These are phyloP conservation scores for Papilio glaucus DNA, from an alignment of 1,140 invertebrate genomes.

Conservation along the genomic window DNA sequence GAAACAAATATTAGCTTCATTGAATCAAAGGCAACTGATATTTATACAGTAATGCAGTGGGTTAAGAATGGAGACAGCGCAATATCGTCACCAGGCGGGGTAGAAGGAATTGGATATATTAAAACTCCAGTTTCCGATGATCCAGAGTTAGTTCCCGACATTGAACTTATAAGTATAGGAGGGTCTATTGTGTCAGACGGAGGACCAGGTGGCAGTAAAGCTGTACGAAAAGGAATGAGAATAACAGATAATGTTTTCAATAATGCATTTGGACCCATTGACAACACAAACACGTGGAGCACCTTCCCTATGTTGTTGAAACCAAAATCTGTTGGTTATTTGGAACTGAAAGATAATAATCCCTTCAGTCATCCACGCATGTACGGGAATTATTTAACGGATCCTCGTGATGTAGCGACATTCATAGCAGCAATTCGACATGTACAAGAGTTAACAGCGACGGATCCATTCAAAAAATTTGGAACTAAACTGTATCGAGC, in stretches of 20 bases:
- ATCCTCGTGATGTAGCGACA: conserved; percentile 80
- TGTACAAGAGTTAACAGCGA: conserved; percentile 72
- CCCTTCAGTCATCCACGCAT: conserved; percentile 87
- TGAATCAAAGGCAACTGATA: conserved; percentile 55
- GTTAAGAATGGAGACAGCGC: conserved; percentile 76
- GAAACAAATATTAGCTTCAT: conserved; percentile 72
- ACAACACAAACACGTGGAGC: conserved; percentile 77
- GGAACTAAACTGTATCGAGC: conserved; percentile 77
- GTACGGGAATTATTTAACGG: conserved; percentile 86
- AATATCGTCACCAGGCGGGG: conserved; percentile 83
- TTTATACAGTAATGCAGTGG: conserved; percentile 62
- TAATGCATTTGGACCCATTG: conserved; percentile 81
- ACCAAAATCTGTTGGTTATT: conserved; percentile 85
- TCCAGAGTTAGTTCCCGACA: conserved; percentile 85
- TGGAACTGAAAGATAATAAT: conserved; percentile 84
- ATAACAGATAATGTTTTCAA: conserved; percentile 85
- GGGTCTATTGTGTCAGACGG: conserved; percentile 85
- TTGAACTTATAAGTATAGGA: conserved; percentile 85
- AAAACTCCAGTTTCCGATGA: conserved; percentile 85
- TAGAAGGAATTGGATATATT: conserved; percentile 87
- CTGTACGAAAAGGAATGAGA: conserved; percentile 84
- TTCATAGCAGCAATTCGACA: conserved; percentile 81
- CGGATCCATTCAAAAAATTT: conserved; percentile 78
- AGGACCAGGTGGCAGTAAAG: conserved; percentile 80
- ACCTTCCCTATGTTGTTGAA: conserved; percentile 84